phyloP scores from a whole-genome alignment of 2,888 invertebrate species.

The Mythimna ferrago region DNA sequence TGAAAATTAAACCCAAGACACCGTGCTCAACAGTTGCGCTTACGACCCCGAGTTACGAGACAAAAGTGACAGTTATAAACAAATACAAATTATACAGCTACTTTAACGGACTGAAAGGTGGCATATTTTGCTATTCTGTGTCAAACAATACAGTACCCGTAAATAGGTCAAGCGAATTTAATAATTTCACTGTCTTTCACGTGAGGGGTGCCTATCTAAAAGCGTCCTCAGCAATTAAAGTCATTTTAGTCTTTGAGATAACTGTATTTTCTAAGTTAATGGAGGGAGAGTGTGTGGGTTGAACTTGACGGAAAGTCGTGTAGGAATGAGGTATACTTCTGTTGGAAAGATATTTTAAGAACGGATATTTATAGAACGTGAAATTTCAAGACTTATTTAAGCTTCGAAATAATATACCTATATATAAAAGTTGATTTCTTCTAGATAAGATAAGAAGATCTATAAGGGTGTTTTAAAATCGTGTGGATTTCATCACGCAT shows the following conservation, averaged over 20 bases:
- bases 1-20: too few species aligned
- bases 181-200: conserved; percentile 70
- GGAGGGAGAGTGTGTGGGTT: conserved; percentile 23
- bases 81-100: conserved; percentile 38
- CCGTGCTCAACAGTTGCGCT: not conserved
- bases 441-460: too few species aligned
- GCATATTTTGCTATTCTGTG: conserved; percentile 53
- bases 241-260: conserved; percentile 62
- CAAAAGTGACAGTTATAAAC: too few species aligned
- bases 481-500: too few species aligned
- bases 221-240: conserved; percentile 67
- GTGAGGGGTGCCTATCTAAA: conserved; percentile 63
- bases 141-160: conserved; percentile 48
- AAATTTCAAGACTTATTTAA: too few species aligned
- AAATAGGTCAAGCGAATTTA: conserved; percentile 77
- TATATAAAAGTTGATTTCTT: too few species aligned
- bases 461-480: too few species aligned
- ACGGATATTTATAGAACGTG: too few species aligned
- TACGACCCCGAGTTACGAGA: too few species aligned
- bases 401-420: too few species aligned
- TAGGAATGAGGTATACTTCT: not conserved
- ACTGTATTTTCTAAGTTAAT: conserved; percentile 47
- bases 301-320: conserved; percentile 3
- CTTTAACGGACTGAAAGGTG: conserved; percentile 41
- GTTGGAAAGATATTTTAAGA: not conserved